These are phyloP conservation scores for Zophobas morio DNA, from an alignment of 1,140 invertebrate species.

Conservation along the genomic window DNA sequence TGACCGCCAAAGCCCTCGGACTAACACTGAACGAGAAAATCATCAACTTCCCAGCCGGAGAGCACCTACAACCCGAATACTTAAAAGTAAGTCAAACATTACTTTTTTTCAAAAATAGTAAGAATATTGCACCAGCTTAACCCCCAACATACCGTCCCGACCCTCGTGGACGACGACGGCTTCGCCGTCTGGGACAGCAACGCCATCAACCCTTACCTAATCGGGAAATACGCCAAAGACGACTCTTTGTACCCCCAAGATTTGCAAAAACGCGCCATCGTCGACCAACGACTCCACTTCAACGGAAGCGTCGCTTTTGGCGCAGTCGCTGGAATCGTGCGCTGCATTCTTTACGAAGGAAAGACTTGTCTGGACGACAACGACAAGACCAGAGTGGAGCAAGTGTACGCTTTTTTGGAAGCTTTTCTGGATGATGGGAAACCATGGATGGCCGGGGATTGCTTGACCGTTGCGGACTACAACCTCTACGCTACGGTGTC, in stretches of 20 bases:
- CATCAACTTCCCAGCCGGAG: constrained; percentile 75
- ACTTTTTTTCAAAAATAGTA: constrained; percentile 63
- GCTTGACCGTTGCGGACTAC: constrained; percentile 58
- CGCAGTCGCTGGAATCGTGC: constrained; percentile 37
- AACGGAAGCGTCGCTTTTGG: constrained; percentile 70
- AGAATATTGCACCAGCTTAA: constrained; percentile 68
- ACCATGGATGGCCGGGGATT: constrained; percentile 55
- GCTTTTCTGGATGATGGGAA: constrained; percentile 45
- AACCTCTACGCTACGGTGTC: constrained; percentile 48
- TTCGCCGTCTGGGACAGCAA: constrained; percentile 75
- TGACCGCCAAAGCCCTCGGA: constrained; percentile 75
- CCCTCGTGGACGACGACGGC: constrained; percentile 77
- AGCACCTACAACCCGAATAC: constrained; percentile 78
- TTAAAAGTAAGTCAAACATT: constrained; percentile 77
- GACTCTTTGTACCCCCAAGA: constrained; percentile 79
- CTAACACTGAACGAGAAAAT: constrained; percentile 76
- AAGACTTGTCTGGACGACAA: constrained; percentile 41
- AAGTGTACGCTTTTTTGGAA: constrained; percentile 53
- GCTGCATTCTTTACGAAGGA: constrained; percentile 50
- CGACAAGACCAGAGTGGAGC: constrained; percentile 21
- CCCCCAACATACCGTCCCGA: constrained; percentile 78
- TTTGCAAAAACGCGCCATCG: constrained; percentile 73
- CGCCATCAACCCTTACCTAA: constrained; percentile 74
- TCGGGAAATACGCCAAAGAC: constrained; percentile 74
- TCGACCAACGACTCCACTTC: constrained; percentile 72